phyloP scores from a whole-genome alignment of 2,797 vertebrate genomes.

The Tapirus indicus region DNA sequence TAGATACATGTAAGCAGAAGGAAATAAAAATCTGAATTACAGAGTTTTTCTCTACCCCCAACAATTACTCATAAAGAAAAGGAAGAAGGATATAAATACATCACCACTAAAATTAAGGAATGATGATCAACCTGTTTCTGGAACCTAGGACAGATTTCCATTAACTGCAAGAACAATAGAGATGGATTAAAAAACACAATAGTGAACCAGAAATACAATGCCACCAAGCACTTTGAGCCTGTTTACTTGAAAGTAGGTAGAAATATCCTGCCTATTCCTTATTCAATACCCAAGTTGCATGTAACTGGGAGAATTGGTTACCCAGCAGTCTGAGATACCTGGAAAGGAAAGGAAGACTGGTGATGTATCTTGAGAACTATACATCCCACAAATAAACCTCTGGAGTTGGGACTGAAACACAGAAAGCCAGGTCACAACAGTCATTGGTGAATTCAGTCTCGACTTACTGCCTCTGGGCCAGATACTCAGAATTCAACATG shows the following conservation, averaged over 20 bases:
- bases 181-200: neutral
- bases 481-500: neutral
- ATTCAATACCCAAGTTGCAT: neutral
- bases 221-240: neutral
- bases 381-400: neutral
- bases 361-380: rapidly evolving
- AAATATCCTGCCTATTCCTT: neutral
- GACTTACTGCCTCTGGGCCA: neutral
- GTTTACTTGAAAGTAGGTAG: neutral
- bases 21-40: neutral
- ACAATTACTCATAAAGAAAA: neutral
- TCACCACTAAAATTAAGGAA: neutral
- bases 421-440: neutral
- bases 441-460: neutral
- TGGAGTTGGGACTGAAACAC: neutral
- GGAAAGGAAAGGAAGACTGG: neutral
- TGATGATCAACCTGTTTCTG: neutral
- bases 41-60: neutral
- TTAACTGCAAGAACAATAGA: neutral
- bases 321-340: neutral
- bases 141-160: neutral
- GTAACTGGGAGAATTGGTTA: neutral
- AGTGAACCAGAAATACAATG: neutral
- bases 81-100: neutral
- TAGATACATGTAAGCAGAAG: neutral